These are phyloP conservation scores for Myzus persicae DNA, from an alignment of 1,140 invertebrate genomes.

Conservation along the genomic window DNA sequence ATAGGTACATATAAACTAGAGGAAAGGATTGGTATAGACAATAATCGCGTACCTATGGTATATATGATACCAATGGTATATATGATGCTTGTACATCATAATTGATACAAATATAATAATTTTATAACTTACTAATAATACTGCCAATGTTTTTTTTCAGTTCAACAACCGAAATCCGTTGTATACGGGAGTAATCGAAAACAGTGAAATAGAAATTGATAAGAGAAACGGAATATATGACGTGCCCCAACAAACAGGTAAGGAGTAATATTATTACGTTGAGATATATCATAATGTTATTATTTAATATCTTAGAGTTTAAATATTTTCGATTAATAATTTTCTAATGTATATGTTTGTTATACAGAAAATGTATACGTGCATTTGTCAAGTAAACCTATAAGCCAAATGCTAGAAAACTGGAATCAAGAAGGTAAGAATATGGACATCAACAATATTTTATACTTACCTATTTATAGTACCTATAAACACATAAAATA, in stretches of 20 bases:
- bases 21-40: background rate
- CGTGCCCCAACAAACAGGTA: slow-evolving; percentile 41
- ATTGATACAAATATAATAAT: background rate
- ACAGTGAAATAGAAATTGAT: slow-evolving; percentile 7
- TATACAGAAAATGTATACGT: slow-evolving; percentile 38
- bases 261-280: background rate
- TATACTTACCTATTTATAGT: background rate
- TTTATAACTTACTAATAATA: no score
- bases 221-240: slow-evolving; percentile 28
- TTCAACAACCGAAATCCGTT: slow-evolving; percentile 19
- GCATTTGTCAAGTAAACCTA: slow-evolving; percentile 44
- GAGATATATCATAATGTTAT: background rate
- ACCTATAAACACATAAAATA: background rate
- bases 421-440: slow-evolving; percentile 51
- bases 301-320: background rate
- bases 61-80: no score
- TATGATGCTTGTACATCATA: background rate
- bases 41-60: background rate
- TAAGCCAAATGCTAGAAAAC: slow-evolving; percentile 48
- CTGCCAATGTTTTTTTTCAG: background rate
- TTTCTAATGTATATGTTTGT: background rate
- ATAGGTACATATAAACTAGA: background rate
- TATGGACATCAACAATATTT: background rate
- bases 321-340: background rate
- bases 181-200: background rate